These are phyloP conservation scores for Aphodius granarius DNA, from an alignment of 2,888 invertebrate genomes.

Conservation along the genomic window DNA sequence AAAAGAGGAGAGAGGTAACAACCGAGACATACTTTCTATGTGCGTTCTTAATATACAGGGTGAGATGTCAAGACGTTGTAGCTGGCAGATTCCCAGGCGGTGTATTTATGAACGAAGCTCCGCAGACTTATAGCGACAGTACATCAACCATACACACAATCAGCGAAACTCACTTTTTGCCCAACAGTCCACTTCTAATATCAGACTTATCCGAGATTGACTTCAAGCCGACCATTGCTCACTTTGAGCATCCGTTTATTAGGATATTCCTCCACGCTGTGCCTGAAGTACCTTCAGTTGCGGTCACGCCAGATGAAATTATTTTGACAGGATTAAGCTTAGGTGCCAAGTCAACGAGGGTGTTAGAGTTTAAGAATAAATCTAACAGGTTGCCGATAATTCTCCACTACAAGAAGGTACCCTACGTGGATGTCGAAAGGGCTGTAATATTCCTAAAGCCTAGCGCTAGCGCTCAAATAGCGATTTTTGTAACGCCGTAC, in stretches of 20 bases:
- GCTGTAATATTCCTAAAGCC: conserved; percentile 34
- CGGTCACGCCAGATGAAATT: conserved; percentile 35
- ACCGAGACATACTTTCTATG: conserved; percentile 52
- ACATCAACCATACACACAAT: neutral
- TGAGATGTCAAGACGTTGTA: conserved; percentile 9
- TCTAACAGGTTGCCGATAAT: conserved; percentile 52
- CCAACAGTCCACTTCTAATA: neutral
- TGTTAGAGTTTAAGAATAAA: conserved; percentile 55
- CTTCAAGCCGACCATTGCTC: neutral
- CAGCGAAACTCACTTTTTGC: neutral
- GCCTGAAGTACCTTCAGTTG: conserved; percentile 56
- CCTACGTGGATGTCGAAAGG: conserved; percentile 41
- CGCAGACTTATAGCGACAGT: neutral
- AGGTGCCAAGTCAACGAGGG: conserved; percentile 47
- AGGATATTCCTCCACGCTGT: conserved; percentile 55
- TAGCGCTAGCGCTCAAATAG: conserved; percentile 29
- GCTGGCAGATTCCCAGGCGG: neutral
- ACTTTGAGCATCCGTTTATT: neutral
- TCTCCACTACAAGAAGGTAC: conserved; percentile 38
- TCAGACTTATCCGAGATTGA: neutral
- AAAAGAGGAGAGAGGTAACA: conserved; percentile 45
- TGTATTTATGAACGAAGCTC: neutral
- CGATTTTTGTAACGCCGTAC: conserved; percentile 35
- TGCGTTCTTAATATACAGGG: conserved; percentile 51
- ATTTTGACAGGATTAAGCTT: conserved; percentile 55